Conservation (phyloP, 2,113 vertebrate genomes). For the Cairina moschata region DNA sequence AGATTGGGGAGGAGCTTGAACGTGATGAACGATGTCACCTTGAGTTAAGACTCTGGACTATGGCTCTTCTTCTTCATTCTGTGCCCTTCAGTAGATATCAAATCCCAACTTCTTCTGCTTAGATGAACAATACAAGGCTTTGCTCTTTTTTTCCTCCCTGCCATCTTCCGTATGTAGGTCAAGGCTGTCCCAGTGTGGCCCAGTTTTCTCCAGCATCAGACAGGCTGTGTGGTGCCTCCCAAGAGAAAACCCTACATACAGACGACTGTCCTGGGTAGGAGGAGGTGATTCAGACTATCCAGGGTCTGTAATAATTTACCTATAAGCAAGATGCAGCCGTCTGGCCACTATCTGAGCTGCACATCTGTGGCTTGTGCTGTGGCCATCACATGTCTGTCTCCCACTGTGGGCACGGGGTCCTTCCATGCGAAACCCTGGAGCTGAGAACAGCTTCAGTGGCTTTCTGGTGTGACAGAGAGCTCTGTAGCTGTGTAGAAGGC, state of each 20-base stretch:
- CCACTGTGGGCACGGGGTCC: not conserved
- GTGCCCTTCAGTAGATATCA: not conserved
- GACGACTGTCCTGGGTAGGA: not conserved
- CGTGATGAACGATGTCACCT: rapidly evolving
- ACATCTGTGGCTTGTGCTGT: rapidly evolving
- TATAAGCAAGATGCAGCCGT: not conserved
- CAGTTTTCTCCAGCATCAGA: not conserved
- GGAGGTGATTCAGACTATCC: not conserved
- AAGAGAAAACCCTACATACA: not conserved
- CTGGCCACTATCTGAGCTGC: not conserved
- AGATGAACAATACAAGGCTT: not conserved
- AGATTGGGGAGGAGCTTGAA: not conserved
- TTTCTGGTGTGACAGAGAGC: not conserved
- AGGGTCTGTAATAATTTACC: not conserved
- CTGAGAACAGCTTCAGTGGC: not conserved
- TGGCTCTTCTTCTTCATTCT: not conserved
- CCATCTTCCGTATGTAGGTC: not conserved
- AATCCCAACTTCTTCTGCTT: not conserved
- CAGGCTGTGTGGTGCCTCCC: not conserved
- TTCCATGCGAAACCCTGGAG: not conserved
- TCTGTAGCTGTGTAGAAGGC: not conserved
- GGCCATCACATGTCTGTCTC: rapidly evolving
- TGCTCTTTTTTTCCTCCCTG: not conserved
- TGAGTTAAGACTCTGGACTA: not conserved
- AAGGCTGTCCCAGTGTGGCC: not conserved